phyloP scores from a whole-genome alignment of 2,113 vertebrate genomes.

The Callipepla californica region DNA sequence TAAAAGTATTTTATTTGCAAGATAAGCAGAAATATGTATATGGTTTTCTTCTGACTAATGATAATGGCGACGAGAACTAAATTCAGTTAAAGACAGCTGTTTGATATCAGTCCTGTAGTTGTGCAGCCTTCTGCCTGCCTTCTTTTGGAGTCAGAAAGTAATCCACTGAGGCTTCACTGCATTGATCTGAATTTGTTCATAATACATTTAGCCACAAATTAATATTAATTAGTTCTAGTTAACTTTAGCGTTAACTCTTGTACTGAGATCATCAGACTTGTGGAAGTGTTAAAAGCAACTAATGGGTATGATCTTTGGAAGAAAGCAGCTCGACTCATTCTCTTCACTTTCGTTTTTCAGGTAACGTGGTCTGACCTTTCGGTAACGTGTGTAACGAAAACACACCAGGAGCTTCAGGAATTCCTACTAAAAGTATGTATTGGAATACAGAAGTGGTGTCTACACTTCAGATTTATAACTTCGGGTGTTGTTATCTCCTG shows the following conservation, averaged over 20 bases:
- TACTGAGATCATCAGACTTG: background rate
- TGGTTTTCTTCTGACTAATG: background rate
- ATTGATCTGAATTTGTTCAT: background rate
- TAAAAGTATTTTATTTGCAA: background rate
- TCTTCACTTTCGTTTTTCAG: conserved; percentile 76
- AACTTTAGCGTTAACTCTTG: background rate
- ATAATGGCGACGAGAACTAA: background rate
- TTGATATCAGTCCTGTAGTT: background rate
- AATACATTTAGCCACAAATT: background rate
- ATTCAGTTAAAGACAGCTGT: background rate
- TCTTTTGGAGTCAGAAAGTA: background rate
- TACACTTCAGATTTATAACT: background rate
- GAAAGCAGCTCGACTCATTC: background rate
- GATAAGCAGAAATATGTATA: background rate
- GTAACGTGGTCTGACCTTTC: conserved; percentile 93
- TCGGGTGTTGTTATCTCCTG: background rate
- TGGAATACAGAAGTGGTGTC: background rate
- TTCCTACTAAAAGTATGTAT: conserved; percentile 91
- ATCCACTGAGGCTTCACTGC: background rate
- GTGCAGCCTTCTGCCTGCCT: background rate
- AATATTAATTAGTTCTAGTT: background rate
- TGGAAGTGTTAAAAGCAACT: background rate
- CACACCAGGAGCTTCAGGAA: conserved; percentile 91
- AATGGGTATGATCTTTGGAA: background rate
- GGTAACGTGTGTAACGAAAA: conserved; percentile 90